Conservation (phyloP, 2,797 vertebrate species). For the Silurus lanzhouensis region DNA sequence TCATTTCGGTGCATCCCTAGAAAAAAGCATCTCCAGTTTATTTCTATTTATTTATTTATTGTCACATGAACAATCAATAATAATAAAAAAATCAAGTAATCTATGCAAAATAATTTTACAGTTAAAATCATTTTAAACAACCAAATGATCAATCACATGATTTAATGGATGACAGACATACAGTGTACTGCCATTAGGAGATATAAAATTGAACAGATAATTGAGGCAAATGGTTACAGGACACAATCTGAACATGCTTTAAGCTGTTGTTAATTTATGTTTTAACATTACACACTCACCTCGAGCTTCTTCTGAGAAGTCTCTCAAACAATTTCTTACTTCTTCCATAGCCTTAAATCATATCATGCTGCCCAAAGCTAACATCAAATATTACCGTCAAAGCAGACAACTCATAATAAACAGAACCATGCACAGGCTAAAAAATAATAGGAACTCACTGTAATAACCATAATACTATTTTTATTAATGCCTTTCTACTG, state of each 20-base stretch:
- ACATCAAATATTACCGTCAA: background rate
- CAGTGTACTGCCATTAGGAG: background rate
- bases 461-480: background rate
- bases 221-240: background rate
- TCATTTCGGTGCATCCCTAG: no score
- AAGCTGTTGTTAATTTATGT: no score
- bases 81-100: background rate
- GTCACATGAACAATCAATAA: no score
- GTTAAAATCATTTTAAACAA: background rate
- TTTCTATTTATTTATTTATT: no score
- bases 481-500: no score
- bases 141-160: background rate
- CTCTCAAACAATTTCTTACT: slow-evolving; percentile 62
- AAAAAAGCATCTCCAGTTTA: no score
- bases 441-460: background rate
- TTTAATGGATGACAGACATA: background rate
- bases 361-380: background rate
- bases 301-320: slow-evolving; percentile 70
- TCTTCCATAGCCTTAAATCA: slow-evolving; percentile 56
- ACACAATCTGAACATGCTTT: background rate
- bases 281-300: slow-evolving; percentile 63
- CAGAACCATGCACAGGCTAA: background rate
- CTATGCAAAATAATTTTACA: background rate
- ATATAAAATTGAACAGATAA: background rate
- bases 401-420: background rate